phyloP scores from a whole-genome alignment of 2,113 vertebrate genomes.

The Odontophorus gujanensis region DNA sequence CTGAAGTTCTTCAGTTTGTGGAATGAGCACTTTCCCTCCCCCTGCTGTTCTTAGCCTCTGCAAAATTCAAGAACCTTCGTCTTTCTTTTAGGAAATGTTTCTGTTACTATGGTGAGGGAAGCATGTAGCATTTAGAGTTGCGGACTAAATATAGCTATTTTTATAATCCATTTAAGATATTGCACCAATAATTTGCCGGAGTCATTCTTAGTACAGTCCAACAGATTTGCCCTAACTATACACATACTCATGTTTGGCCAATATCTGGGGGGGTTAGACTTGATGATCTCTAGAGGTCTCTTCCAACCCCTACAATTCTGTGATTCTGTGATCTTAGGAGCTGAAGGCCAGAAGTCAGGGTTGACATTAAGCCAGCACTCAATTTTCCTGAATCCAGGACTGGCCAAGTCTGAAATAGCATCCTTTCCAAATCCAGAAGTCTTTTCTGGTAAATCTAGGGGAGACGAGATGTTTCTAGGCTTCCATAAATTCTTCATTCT shows the following conservation, averaged over 20 bases:
- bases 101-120: conserved; percentile 62
- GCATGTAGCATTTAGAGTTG: not conserved
- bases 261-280: too few relatives aligned
- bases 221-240: not conserved
- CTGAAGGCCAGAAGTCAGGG: not conserved
- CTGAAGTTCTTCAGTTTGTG: not conserved
- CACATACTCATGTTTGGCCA: not conserved
- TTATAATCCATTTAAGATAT: conserved; percentile 8
- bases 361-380: not conserved
- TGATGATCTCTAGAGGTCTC: too few relatives aligned
- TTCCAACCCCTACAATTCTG: too few relatives aligned
- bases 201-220: not conserved
- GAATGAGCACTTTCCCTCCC: not conserved
- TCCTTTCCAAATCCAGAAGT: not conserved
- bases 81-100: not conserved
- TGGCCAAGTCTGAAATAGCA: not conserved
- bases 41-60: not conserved
- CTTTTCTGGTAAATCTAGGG: not conserved
- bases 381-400: not conserved
- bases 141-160: conserved; percentile 51
- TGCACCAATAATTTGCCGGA: not conserved
- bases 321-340: not conserved
- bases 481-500: not conserved
- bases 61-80: not conserved
- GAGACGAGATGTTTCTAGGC: not conserved